Evolutionary conservation across 2,888 invertebrate genomes (phyloP).

Genomic region (Phyllotreta cruciferae): DNA sequence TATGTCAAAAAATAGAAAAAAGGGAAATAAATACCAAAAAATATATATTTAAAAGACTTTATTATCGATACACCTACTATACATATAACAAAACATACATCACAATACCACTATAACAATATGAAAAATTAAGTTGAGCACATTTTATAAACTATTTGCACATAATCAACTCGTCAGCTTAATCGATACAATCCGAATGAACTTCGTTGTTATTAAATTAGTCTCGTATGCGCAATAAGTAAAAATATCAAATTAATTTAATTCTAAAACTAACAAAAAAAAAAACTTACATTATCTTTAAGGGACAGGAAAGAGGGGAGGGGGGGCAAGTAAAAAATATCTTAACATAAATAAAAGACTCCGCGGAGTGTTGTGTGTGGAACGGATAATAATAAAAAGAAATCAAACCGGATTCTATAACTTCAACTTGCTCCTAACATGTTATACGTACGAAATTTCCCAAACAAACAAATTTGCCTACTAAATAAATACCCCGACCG

Average conservation of each 20-base stretch:
- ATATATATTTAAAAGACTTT: constrained; percentile 29
- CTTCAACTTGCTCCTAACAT: constrained; percentile 6
- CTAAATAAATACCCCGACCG: not conserved
- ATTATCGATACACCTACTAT: constrained; percentile 40
- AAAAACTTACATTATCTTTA: constrained; percentile 32
- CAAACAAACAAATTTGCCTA: constrained; percentile 14
- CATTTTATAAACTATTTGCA: constrained; percentile 33
- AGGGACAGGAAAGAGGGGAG: constrained; percentile 34
- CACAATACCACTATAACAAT: constrained; percentile 55
- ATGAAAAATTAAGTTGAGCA: constrained; percentile 54
- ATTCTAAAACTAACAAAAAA: constrained; percentile 25
- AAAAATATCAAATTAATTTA: constrained; percentile 38
- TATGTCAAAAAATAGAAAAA: not conserved
- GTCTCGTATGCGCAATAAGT: constrained; percentile 19
- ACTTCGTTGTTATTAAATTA: constrained; percentile 18
- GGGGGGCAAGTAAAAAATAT: constrained; percentile 32
- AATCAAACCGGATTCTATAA: constrained; percentile 6
- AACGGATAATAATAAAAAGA: constrained; percentile 25
- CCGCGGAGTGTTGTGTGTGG: constrained; percentile 20
- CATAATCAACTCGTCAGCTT: constrained; percentile 5
- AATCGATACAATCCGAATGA: not conserved
- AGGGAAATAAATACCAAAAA: not conserved
- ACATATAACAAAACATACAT: constrained; percentile 50
- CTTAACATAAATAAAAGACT: constrained; percentile 34
- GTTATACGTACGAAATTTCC: constrained; percentile 28